Conservation (phyloP, 2,113 vertebrate species). For the Crypturellus undulatus region DNA sequence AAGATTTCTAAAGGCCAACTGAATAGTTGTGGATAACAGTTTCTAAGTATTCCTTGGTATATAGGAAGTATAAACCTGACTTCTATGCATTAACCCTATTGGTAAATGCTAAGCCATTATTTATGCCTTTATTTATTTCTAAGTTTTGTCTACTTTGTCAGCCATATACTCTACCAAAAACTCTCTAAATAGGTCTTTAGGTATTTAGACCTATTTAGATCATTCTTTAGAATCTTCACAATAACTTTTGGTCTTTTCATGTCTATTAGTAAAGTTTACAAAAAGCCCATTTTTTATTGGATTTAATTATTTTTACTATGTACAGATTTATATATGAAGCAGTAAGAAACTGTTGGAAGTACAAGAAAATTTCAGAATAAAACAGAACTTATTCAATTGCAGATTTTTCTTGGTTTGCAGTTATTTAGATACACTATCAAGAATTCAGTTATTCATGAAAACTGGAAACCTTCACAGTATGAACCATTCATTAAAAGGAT, state of each 20-base stretch:
- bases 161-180: background rate
- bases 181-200: background rate
- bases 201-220: too few species aligned
- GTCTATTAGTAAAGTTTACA: background rate
- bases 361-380: background rate
- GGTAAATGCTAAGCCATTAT: background rate
- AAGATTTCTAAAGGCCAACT: background rate
- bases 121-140: background rate
- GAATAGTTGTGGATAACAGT: background rate
- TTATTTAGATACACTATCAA: background rate
- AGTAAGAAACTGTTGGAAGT: background rate
- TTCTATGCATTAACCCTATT: background rate
- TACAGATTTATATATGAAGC: background rate
- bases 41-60: background rate
- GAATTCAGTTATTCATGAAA: background rate
- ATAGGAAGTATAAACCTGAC: background rate
- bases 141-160: background rate
- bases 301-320: background rate
- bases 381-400: background rate
- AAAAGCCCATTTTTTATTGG: accelerated
- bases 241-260: background rate
- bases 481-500: background rate
- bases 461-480: background rate
- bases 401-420: background rate
- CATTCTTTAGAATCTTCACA: background rate